A percentile compares a stretch with the other conserved stretches of the same genome.
Conservation (phyloP, 2,113 vertebrate genomes). For the Scophthalmus maximus region DNA sequence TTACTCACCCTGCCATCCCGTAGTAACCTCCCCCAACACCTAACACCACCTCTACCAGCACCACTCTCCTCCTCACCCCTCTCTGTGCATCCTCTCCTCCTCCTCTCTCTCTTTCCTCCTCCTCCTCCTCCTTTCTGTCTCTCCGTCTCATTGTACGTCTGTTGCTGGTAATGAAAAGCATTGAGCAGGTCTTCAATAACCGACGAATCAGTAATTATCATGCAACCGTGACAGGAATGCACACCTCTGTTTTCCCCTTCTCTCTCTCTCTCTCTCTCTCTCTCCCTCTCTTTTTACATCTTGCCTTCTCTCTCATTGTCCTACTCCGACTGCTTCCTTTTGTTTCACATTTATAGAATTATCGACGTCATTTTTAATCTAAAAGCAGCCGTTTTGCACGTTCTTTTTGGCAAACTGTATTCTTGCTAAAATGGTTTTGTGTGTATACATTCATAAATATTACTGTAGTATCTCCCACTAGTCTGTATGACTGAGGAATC, state of each 20-base stretch:
- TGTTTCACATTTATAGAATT: slow-evolving; percentile 53
- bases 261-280: slow-evolving; percentile 1
- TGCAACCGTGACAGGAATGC: slow-evolving; percentile 86
- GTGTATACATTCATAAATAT: neutral
- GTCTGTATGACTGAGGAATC: too few relatives aligned
- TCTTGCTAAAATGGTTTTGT: neutral
- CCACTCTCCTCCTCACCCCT: slow-evolving; percentile 45
- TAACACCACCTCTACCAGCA: slow-evolving; percentile 47
- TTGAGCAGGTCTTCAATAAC: slow-evolving; percentile 86
- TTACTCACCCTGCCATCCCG: slow-evolving; percentile 72
- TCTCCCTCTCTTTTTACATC: slow-evolving; percentile 16
- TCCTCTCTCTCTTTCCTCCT: neutral
- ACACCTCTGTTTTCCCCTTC: slow-evolving; percentile 36
- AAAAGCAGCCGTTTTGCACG: slow-evolving; percentile 35
- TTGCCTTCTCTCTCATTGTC: slow-evolving; percentile 41
- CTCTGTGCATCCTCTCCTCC: slow-evolving; percentile 27
- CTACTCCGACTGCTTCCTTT: slow-evolving; percentile 37
- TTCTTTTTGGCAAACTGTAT: slow-evolving; percentile 11
- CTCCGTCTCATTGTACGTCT: slow-evolving; percentile 77
- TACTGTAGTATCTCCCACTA: neutral
- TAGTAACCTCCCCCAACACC: slow-evolving; percentile 67
- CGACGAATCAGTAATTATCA: slow-evolving; percentile 87
- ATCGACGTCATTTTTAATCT: slow-evolving; percentile 27
- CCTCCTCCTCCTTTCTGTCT: slow-evolving; percentile 31
- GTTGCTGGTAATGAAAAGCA: slow-evolving; percentile 87